Evolutionary conservation across 2,888 invertebrate species (phyloP), one percentile per base, ranked within the genome.

Genomic region (Halictus ligatus): DNA sequence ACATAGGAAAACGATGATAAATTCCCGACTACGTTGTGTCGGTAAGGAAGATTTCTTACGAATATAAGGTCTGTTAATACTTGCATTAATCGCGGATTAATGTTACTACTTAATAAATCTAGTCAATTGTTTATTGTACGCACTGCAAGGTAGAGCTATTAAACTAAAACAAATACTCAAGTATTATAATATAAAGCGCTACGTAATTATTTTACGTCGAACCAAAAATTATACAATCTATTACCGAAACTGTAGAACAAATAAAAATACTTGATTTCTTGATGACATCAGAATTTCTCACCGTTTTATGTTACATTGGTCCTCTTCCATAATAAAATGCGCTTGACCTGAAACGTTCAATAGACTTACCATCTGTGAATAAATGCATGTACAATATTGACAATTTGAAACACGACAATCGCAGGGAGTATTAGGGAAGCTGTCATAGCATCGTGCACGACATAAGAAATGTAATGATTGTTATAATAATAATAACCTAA

Each of bases 41-140:
- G 60, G 21, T n/a, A 50, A 78, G 35, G 18, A 78, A 79, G 48
- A 12, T 64, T 15, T 3, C n/a, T 40, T n/a, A 21, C 40, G 8
- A 69, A n/a, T 43, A 43, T 8, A n/a, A 69, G n/a, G 35, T 54
- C 40, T 69, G 69, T 69, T 69, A 69, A 69, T 69, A 69, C 35
- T 69, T 35, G 25, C 64, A 29, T 29, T 64, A 13, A 29, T 54
- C 6, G 40, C 54, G 35, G 18, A 75, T 64, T 48, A 73, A 75
- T 54, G 64, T 25, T 79, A 58, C 25, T 43, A 78, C 43, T 15
- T 40, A 78, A 72, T 40, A 78, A 75, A 18, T 84, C 84, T 85
- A 84, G 85, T 73, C 80, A 80, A 84, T 72, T 73, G 15, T 75
- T 80, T 74, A 58, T n/a, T 35, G 60, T 15, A 54, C 29, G 72